These are phyloP conservation scores for Hydrocynus forskahlii DNA, from an alignment of 2,797 vertebrate species.

Conservation along the genomic window DNA sequence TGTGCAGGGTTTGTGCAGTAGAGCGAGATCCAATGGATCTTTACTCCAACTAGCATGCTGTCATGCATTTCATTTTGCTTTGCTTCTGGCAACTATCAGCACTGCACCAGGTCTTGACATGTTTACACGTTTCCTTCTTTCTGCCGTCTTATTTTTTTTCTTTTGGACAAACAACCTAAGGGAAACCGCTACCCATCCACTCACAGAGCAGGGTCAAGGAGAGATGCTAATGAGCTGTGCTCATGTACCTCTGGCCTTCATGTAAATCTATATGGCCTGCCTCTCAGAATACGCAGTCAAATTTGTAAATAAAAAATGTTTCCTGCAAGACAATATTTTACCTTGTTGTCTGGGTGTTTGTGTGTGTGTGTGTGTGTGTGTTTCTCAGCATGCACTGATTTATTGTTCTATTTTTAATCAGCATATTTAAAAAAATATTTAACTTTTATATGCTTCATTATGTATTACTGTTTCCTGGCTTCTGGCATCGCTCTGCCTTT, in stretches of 20 bases:
- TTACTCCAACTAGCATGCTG: not conserved
- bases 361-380: not conserved
- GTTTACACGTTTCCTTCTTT: constrained; percentile 9
- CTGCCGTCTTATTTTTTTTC: not conserved
- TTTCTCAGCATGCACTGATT: not conserved
- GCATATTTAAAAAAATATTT: no score
- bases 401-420: not conserved
- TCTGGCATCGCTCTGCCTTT: not conserved
- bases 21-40: not conserved
- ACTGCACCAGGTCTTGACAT: not conserved
- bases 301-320: not conserved
- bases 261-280: not conserved
- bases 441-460: no score
- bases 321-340: no score
- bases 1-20: not conserved
- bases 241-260: not conserved
- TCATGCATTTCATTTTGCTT: constrained; percentile 7
- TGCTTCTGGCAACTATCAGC: constrained; percentile 11
- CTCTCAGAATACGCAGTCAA: not conserved
- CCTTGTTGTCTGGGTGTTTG: no score
- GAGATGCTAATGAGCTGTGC: not conserved
- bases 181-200: not conserved
- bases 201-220: constrained; percentile 12
- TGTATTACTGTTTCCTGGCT: not conserved
- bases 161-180: constrained; percentile 5